Evolutionary conservation across 2,797 vertebrate genomes (phyloP).

Genomic region (Coccyzus lansbergi): DNA sequence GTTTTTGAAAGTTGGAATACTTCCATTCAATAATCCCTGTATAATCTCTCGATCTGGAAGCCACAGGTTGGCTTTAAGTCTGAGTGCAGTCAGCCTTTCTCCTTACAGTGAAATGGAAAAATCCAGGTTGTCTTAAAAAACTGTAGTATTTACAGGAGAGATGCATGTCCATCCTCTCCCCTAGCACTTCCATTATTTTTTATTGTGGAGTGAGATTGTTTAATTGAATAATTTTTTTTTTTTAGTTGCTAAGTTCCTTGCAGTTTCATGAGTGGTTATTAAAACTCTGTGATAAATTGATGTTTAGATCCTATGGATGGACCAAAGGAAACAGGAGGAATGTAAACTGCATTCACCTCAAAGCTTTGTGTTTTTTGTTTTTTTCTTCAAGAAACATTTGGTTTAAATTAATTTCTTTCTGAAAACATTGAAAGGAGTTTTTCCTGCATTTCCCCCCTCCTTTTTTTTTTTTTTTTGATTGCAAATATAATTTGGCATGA

Average conservation of each 20-base stretch:
- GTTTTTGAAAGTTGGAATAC: conserved; percentile 5
- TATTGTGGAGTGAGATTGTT: neutral
- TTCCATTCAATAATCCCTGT: conserved; percentile 36
- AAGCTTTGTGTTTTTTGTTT: neutral
- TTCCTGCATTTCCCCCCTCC: fast-evolving
- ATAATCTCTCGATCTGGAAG: neutral
- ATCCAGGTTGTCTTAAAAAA: neutral
- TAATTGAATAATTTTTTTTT: neutral
- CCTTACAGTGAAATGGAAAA: neutral
- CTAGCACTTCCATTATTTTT: neutral
- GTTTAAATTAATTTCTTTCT: neutral
- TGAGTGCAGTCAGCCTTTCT: neutral
- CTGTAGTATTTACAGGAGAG: neutral
- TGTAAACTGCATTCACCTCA: neutral
- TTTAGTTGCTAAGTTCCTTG: neutral
- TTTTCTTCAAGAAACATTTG: neutral
- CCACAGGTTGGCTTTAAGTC: neutral
- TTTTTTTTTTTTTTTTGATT: neutral
- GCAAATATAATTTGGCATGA: neutral
- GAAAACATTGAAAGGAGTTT: neutral
- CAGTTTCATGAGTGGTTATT: neutral
- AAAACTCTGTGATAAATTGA: neutral
- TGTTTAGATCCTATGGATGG: neutral
- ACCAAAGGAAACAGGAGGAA: neutral
- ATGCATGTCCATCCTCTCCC: neutral